A percentile compares a stretch with the other conserved stretches of the same genome.
These are phyloP conservation scores for Lophius americanus DNA, from an alignment of 2,797 vertebrate species.

Conservation along the genomic window DNA sequence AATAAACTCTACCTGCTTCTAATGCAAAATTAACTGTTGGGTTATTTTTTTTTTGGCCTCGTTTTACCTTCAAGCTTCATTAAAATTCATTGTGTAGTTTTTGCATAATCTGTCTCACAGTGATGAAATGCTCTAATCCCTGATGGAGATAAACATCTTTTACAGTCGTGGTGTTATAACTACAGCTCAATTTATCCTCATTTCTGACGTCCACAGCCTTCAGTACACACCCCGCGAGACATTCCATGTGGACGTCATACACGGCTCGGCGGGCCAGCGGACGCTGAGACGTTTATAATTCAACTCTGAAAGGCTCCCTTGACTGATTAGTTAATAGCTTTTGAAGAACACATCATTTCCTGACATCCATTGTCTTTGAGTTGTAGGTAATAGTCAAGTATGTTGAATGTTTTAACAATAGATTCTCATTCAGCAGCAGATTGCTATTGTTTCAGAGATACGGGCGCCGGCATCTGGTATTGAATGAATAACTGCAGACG, in stretches of 20 bases:
- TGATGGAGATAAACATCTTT: too few species aligned
- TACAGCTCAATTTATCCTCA: background rate
- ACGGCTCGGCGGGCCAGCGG: slow-evolving; percentile 9
- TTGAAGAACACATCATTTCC: slow-evolving; percentile 25
- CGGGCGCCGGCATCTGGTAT: slow-evolving; percentile 9
- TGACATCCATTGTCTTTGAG: background rate
- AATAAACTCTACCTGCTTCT: too few species aligned
- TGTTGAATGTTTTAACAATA: slow-evolving; percentile 27
- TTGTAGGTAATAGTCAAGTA: slow-evolving; percentile 29
- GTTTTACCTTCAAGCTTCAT: too few species aligned
- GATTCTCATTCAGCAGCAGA: slow-evolving; percentile 4
- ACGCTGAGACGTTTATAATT: slow-evolving; percentile 36
- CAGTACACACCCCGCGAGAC: background rate
- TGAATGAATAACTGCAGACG: slow-evolving; percentile 27
- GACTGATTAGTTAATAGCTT: slow-evolving; percentile 44
- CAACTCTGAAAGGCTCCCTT: slow-evolving; percentile 22
- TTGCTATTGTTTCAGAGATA: slow-evolving; percentile 33
- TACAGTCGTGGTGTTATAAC: background rate
- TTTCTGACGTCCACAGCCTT: background rate
- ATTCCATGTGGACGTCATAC: slow-evolving; percentile 15
- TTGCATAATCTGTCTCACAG: too few species aligned
- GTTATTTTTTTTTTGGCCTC: too few species aligned
- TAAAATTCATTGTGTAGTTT: too few species aligned
- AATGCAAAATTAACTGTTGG: too few species aligned
- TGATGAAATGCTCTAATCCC: too few species aligned